Evolutionary conservation across 2,113 vertebrate species (phyloP).

Genomic region (Numenius arquata): DNA sequence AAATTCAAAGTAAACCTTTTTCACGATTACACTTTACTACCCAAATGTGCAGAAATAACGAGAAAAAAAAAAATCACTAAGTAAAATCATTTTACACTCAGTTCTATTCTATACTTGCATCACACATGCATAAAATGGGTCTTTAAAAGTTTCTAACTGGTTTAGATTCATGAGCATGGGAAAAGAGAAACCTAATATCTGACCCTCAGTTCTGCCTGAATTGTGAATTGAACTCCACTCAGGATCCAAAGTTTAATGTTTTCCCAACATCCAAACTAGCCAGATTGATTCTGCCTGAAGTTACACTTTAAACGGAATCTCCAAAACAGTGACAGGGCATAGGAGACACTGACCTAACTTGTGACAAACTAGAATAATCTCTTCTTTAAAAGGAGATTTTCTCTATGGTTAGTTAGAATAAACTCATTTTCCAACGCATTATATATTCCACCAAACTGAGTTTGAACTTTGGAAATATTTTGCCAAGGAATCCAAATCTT

Average conservation of each 20-base stretch:
- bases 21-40: background rate
- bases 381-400: background rate
- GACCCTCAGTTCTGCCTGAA: rapidly evolving
- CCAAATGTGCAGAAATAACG: background rate
- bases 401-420: background rate
- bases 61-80: background rate
- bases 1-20: background rate
- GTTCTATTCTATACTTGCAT: background rate
- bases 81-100: background rate
- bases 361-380: background rate
- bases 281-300: background rate
- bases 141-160: background rate
- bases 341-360: background rate
- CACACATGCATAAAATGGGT: rapidly evolving
- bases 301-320: background rate
- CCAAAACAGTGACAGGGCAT: background rate
- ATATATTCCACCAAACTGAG: background rate
- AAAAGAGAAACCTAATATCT: background rate
- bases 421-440: background rate
- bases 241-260: background rate
- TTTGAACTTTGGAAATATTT: background rate
- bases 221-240: background rate
- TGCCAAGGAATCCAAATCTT: background rate
- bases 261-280: background rate
- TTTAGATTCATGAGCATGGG: background rate